Evolutionary conservation across 1,140 invertebrate genomes (phyloP).

Genomic region (Meloidogyne hapla): DNA sequence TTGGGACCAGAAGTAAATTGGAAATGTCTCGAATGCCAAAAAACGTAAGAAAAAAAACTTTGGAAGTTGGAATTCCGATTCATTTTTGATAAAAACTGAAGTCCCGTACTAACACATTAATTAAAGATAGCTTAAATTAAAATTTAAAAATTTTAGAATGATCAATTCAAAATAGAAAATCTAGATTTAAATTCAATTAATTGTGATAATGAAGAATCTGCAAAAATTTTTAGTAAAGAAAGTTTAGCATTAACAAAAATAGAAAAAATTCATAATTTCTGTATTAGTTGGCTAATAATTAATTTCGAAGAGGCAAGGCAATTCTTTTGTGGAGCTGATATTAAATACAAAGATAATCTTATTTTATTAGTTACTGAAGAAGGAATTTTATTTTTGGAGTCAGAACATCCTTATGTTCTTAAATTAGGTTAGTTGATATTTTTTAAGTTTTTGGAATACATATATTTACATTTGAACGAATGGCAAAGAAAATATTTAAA

Average conservation of each 20-base stretch:
- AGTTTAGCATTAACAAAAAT: background rate
- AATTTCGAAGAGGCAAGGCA: background rate
- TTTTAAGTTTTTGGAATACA: too few species aligned
- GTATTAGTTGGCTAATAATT: background rate
- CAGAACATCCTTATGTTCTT: background rate
- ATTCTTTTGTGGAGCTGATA: background rate
- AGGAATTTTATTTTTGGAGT: background rate
- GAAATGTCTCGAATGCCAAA: too few species aligned
- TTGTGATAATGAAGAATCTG: constrained; percentile 1
- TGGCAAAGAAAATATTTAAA: too few species aligned
- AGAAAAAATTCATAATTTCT: background rate
- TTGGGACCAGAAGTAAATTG: too few species aligned
- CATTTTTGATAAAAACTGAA: too few species aligned
- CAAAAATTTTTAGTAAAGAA: background rate
- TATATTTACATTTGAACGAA: too few species aligned
- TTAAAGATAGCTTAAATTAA: too few species aligned
- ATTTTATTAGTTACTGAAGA: background rate
- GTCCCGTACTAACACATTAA: too few species aligned
- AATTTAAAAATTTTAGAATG: background rate
- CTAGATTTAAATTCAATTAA: background rate
- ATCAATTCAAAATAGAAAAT: background rate
- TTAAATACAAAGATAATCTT: background rate
- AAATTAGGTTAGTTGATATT: background rate
- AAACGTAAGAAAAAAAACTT: too few species aligned
- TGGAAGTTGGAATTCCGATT: too few species aligned